Base-by-base conservation (phyloP, 2,888 invertebrate genomes). In the Acronicta alni region DNA sequence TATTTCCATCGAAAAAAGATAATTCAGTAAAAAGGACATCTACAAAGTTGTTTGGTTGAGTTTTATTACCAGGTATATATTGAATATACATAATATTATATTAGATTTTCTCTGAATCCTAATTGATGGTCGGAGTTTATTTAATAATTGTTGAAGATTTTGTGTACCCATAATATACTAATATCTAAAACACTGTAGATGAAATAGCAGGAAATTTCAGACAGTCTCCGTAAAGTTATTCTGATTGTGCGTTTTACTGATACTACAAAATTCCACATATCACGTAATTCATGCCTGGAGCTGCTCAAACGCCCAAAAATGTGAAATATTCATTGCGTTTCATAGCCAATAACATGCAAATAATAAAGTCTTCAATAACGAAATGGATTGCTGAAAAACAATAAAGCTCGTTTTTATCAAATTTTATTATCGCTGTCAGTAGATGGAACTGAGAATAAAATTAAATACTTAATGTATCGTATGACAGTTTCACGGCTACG, bases 391-490 rank as follows among this genome's bases (percentile, higher is more conserved):
- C 35, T 35, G n/a, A 35, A 35, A 35, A n/a, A n/a, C n/a, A 42
- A 42, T 20, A 14, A 14, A 20, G n/a, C 14, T 42, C 20, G n/a
- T 14, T n/a, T n/a, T n/a, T n/a, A n/a, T n/a, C n/a, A n/a, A 37
- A 37, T 18, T 20, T 42, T 38, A 37, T 37, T 45, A 10, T 14
- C 47, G 14, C 15, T 47, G 35, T 48, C 39, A 14, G 18, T 39
- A 2, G 14, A 9, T 43, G 14, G 12, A 44, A 16, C n/a, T 54
- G 47, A 44, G 14, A 47, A n/a, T n/a, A n/a, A n/a, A n/a, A 47
- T 26, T 39, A 16, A 47, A 47, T 47, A 37, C 17, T 6, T 32
- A 63, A 44, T 48, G 39, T 35, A 48, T 17, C 9, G 26, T 9
- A 18, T 7, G 16, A 17, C 37, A 38, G 41, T n/a, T 15, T 64